phyloP scores from a whole-genome alignment of 2,113 vertebrate species.

The Ginglymostoma cirratum region DNA sequence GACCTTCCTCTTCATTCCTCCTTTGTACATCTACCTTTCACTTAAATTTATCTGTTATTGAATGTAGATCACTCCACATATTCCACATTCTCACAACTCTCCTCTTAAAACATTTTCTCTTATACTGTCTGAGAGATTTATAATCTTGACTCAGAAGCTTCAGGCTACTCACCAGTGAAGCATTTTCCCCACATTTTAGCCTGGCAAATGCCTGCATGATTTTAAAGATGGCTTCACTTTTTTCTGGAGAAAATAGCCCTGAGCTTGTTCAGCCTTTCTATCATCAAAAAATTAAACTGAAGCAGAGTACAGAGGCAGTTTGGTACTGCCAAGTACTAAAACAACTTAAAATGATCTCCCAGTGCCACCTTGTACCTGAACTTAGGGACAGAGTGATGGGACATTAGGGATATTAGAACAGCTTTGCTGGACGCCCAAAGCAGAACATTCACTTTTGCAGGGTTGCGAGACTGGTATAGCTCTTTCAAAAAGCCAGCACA shows the following conservation, averaged over 20 bases:
- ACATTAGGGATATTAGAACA: neutral
- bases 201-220: neutral
- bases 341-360: neutral
- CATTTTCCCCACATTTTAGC: neutral
- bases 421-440: neutral
- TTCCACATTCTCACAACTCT: neutral
- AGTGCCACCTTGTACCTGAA: neutral
- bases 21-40: neutral
- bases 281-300: neutral
- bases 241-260: neutral
- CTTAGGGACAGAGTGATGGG: neutral
- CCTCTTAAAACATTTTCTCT: neutral
- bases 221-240: neutral
- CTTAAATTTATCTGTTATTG: neutral
- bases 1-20: neutral
- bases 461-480: neutral
- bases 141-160: neutral
- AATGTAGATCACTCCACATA: neutral
- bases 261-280: neutral
- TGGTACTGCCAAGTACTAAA: neutral
- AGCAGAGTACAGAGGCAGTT: neutral
- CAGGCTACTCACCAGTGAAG: neutral
- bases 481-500: neutral
- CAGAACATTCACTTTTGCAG: neutral
- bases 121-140: neutral